These are phyloP conservation scores for Herpetotheres cachinnans DNA, from an alignment of 2,113 vertebrate species.

Conservation along the genomic window DNA sequence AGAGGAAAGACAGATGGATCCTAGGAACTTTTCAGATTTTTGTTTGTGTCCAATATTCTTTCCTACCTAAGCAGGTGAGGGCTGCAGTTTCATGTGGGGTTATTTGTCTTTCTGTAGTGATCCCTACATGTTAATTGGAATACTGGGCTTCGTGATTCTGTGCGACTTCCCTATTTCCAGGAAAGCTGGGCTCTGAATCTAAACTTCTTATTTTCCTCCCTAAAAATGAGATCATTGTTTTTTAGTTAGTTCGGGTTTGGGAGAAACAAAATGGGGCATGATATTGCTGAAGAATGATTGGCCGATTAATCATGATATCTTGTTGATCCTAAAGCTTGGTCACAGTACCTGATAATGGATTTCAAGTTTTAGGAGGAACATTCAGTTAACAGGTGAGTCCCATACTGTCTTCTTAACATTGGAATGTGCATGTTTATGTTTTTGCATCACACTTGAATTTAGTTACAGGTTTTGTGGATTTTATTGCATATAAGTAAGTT, in stretches of 20 bases:
- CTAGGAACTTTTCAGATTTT: neutral
- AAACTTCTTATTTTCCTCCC: neutral
- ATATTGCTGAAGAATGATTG: neutral
- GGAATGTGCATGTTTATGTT: neutral
- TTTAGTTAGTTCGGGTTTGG: neutral
- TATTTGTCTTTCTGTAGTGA: neutral
- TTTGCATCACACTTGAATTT: neutral
- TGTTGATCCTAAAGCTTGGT: neutral
- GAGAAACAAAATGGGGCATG: neutral
- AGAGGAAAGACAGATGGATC: neutral
- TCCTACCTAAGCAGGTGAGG: neutral
- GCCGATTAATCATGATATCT: fast-evolving
- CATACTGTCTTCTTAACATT: neutral
- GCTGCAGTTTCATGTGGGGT: neutral
- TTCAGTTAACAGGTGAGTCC: neutral
- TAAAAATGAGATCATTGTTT: neutral
- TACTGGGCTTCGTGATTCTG: neutral
- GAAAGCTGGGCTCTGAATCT: neutral
- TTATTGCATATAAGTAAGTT: neutral
- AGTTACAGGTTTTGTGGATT: neutral
- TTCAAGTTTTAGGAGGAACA: neutral
- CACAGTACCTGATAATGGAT: fast-evolving
- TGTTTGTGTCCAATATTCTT: neutral
- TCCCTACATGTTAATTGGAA: neutral
- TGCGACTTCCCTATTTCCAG: neutral